Conservation (phyloP, 2,113 vertebrate genomes). For the Anas platyrhynchos region DNA sequence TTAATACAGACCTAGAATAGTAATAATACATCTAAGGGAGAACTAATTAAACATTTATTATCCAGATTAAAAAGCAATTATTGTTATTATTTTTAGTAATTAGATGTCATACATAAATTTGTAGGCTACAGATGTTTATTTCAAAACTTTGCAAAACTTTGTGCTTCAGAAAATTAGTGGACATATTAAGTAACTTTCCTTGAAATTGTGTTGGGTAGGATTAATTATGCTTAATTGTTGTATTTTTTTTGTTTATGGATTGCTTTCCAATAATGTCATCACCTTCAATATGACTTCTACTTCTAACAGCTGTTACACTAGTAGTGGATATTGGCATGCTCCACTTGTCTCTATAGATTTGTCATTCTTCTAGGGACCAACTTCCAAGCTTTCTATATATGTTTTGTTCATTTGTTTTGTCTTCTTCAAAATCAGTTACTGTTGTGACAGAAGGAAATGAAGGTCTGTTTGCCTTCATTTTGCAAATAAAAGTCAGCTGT, state of each 20-base stretch:
- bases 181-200: neutral
- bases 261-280: neutral
- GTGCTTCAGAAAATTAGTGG: neutral
- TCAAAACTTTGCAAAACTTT: neutral
- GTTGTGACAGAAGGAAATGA: neutral
- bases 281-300: neutral
- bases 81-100: neutral
- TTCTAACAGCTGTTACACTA: neutral
- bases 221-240: neutral
- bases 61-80: neutral
- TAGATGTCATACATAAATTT: neutral
- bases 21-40: neutral
- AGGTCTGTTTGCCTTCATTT: neutral
- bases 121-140: neutral
- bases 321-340: neutral
- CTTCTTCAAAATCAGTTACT: conserved; percentile 1
- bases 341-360: neutral
- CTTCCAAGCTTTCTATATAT: conserved; percentile 8
- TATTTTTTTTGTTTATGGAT: neutral
- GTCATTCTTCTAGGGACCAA: neutral
- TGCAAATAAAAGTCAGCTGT: neutral
- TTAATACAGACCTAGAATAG: neutral
- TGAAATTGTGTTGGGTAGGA: neutral
- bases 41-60: neutral
- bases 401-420: conserved; percentile 9